A percentile compares a stretch with the other conserved stretches of the same genome.
These are phyloP conservation scores for Semotilus atromaculatus DNA, from an alignment of 2,797 vertebrate genomes.

Conservation along the genomic window DNA sequence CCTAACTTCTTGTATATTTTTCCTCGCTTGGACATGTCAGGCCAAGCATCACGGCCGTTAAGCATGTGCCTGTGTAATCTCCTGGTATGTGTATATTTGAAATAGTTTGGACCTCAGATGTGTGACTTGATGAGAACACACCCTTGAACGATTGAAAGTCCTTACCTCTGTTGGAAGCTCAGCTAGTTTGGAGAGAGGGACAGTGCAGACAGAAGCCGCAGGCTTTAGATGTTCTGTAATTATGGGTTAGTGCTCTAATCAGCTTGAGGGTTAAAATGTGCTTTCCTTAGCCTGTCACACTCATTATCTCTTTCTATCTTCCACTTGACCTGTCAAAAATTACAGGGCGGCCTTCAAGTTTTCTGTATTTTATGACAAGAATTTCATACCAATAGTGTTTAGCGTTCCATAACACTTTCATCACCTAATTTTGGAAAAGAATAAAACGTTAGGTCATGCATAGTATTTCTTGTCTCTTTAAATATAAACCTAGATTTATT, in stretches of 20 bases:
- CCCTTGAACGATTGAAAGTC: slow-evolving; percentile 36
- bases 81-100: slow-evolving; percentile 20
- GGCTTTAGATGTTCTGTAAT: slow-evolving; percentile 75
- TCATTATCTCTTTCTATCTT: slow-evolving; percentile 61
- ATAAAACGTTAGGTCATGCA: background rate
- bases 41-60: background rate
- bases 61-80: slow-evolving; percentile 8
- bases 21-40: slow-evolving; percentile 19
- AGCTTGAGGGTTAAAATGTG: slow-evolving; percentile 53
- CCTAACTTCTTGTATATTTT: slow-evolving; percentile 19
- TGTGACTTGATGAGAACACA: slow-evolving; percentile 52
- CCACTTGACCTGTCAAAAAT: background rate
- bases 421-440: background rate
- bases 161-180: slow-evolving; percentile 58
- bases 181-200: slow-evolving; percentile 51
- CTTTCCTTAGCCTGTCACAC: slow-evolving; percentile 52
- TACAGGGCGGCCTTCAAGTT: background rate
- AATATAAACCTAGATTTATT: too few species aligned
- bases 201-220: slow-evolving; percentile 54
- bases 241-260: slow-evolving; percentile 73
- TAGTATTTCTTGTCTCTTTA: too few species aligned
- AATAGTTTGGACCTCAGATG: slow-evolving; percentile 28
- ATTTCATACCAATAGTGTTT: background rate
- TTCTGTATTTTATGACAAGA: background rate
- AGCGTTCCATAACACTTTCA: background rate